Evolutionary conservation across 2,888 invertebrate species (phyloP).

Genomic region (Parnassius apollo): DNA sequence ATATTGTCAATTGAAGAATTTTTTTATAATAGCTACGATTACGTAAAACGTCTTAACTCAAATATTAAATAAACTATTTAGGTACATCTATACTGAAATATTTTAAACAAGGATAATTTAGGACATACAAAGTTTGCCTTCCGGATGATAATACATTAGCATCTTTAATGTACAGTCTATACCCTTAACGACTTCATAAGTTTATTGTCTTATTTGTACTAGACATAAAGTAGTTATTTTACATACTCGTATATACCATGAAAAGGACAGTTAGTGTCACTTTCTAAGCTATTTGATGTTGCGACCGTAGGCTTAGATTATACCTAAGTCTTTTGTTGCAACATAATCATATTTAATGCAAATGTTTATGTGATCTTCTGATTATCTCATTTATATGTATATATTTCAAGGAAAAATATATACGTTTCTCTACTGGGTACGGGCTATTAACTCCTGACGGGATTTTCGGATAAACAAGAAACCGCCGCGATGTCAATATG

Average conservation of each 20-base stretch:
- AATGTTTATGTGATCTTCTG: no score
- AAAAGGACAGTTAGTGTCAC: background rate
- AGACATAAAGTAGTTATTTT: slow-evolving; percentile 6
- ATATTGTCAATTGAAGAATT: no score
- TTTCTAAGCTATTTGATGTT: background rate
- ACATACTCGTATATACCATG: background rate
- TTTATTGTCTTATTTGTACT: slow-evolving; percentile 5
- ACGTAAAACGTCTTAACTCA: slow-evolving; percentile 39
- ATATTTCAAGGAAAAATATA: no score
- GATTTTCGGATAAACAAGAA: no score
- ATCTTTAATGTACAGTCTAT: slow-evolving; percentile 16
- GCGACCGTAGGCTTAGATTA: no score
- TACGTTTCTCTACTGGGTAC: no score
- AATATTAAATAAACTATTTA: slow-evolving; percentile 8
- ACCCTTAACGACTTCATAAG: slow-evolving; percentile 11
- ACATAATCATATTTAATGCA: no score
- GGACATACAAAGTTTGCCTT: slow-evolving; percentile 8
- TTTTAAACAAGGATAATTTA: slow-evolving; percentile 13
- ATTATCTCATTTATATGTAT: no score
- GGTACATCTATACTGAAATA: slow-evolving; percentile 5
- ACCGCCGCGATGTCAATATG: no score
- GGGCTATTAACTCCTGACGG: no score
- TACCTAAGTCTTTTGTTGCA: no score
- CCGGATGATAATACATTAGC: slow-evolving; percentile 22
- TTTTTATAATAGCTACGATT: no score